phyloP scores from a whole-genome alignment of 2,888 invertebrate species.

The Cataglyphis altisquamis region DNA sequence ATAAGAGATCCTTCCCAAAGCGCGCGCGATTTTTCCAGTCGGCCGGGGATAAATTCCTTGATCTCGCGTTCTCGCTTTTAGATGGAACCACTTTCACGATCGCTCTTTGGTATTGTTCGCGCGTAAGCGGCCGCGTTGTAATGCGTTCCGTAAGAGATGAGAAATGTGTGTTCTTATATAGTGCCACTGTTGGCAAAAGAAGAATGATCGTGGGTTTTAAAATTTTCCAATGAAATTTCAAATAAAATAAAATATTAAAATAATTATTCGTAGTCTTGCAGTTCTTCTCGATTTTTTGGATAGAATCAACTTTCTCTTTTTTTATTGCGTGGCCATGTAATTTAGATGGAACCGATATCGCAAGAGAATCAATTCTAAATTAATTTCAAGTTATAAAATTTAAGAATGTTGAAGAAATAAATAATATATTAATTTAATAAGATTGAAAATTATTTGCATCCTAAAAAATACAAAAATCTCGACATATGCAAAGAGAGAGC shows the following conservation, averaged over 20 bases:
- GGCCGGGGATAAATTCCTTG: conserved; percentile 57
- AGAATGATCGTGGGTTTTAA: conserved; percentile 37
- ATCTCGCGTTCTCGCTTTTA: conserved; percentile 49
- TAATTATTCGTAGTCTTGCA: not conserved
- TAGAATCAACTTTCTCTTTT: not conserved
- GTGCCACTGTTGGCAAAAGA: not conserved
- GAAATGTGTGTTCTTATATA: conserved; percentile 27
- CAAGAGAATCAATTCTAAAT: not conserved
- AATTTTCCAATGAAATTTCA: not conserved
- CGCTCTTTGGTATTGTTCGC: conserved; percentile 49
- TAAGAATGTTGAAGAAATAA: not conserved
- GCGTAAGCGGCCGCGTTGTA: conserved; percentile 49
- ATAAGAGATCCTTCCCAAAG: conserved; percentile 63
- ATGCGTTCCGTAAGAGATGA: conserved; percentile 41
- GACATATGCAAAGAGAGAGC: not conserved
- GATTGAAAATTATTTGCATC: not conserved
- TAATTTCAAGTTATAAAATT: not conserved
- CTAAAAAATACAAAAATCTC: not conserved
- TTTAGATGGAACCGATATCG: not conserved
- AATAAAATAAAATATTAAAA: not conserved
- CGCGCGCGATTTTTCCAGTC: conserved; percentile 57
- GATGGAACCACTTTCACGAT: conserved; percentile 49
- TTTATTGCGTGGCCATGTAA: not conserved
- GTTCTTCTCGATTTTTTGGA: not conserved
- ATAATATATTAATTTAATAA: not conserved